A percentile compares a stretch with the other conserved stretches of the same genome.
These are phyloP conservation scores for Phrynosoma platyrhinos DNA, from an alignment of 2,113 vertebrate species.

Conservation along the genomic window DNA sequence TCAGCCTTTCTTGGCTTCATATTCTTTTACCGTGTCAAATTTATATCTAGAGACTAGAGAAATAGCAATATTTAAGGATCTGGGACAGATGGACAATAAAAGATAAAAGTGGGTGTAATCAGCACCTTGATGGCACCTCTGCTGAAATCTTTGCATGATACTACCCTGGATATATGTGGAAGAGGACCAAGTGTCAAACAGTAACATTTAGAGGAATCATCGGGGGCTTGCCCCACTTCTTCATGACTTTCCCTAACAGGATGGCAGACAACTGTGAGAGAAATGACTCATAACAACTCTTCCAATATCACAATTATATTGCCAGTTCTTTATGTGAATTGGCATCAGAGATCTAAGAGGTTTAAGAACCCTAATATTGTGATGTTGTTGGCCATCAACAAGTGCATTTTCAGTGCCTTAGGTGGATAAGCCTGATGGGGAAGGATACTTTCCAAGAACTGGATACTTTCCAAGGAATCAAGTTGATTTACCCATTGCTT, in stretches of 20 bases:
- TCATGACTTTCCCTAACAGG: background rate
- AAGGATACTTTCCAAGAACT: background rate
- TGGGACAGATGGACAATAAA: background rate
- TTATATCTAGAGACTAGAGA: background rate
- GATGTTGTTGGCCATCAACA: background rate
- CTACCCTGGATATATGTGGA: background rate
- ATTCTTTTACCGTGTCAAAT: background rate
- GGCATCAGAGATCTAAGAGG: background rate
- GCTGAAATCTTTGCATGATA: background rate
- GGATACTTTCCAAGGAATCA: background rate
- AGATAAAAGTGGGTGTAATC: background rate
- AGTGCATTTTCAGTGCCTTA: background rate
- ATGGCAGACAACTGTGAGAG: background rate
- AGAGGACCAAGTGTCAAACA: background rate
- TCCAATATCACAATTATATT: background rate
- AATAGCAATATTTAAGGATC: background rate
- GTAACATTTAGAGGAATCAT: background rate
- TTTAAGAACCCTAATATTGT: background rate
- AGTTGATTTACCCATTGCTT: background rate
- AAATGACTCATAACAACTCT: background rate
- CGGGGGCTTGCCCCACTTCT: background rate
- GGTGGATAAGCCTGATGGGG: background rate
- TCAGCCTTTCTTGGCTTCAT: background rate
- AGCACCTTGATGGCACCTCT: background rate
- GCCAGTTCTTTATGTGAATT: background rate